Evolutionary conservation across 2,797 vertebrate genomes (phyloP).

Genomic region (Anguilla megastoma): DNA sequence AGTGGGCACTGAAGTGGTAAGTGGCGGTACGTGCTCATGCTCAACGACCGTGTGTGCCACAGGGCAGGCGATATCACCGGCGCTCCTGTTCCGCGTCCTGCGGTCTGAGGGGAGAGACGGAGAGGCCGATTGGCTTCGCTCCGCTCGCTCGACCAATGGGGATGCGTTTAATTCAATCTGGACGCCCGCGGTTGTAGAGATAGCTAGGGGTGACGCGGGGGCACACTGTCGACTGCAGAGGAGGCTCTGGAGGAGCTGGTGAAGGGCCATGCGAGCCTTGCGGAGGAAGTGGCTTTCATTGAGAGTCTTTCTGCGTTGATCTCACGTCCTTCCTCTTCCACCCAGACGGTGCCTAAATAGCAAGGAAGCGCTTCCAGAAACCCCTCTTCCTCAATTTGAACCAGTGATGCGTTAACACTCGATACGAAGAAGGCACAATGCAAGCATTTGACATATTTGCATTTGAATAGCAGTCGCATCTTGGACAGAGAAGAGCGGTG

Average conservation of each 20-base stretch:
- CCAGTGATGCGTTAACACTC: neutral
- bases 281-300: conserved; percentile 34
- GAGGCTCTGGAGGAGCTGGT: neutral
- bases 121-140: neutral
- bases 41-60: neutral
- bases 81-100: neutral
- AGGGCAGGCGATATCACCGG: neutral
- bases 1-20: neutral
- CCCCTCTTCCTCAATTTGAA: too few relatives aligned
- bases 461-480: neutral
- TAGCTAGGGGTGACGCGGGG: conserved; percentile 12
- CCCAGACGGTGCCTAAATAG: conserved; percentile 23
- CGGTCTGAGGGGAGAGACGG: neutral
- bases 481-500: neutral
- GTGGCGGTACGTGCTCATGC: neutral
- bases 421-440: neutral
- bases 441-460: neutral
- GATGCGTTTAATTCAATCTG: conserved; percentile 16
- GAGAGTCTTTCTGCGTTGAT: conserved; percentile 33
- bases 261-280: conserved; percentile 22
- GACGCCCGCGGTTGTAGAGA: neutral
- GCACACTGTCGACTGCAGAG: neutral
- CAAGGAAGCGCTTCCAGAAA: conserved; percentile 6
- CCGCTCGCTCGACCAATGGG: conserved; percentile 9
- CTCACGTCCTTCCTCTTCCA: conserved; percentile 13